These are phyloP conservation scores for Drosophila setosimentum DNA, from an alignment of 2,888 invertebrate species.

Conservation along the genomic window DNA sequence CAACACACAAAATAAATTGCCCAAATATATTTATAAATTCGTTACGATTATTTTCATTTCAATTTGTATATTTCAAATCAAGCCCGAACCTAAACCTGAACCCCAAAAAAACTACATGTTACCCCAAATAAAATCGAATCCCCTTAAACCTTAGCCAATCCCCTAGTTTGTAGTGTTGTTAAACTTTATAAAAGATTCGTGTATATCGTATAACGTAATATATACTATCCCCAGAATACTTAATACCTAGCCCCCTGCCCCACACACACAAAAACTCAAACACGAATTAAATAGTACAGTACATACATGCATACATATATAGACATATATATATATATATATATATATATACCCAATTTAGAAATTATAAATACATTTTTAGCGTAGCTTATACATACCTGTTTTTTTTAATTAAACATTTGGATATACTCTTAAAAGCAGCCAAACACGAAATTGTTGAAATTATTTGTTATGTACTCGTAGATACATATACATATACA, in stretches of 20 bases:
- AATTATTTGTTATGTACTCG: conserved; percentile 13
- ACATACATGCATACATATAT: conserved; percentile 4
- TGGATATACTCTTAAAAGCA: conserved; percentile 10
- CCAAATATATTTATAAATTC: conserved; percentile 16
- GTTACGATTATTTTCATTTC: conserved; percentile 15
- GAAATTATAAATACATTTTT: conserved; percentile 17
- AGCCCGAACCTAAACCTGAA: not conserved
- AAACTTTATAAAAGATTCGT: conserved; percentile 36
- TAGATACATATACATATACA: conserved; percentile 7
- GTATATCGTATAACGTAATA: conserved; percentile 60
- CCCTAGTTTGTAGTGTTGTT: conserved; percentile 64
- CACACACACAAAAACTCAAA: conserved; percentile 11
- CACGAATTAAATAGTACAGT: conserved; percentile 16
- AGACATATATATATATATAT: conserved; percentile 8
- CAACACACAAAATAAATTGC: conserved; percentile 13
- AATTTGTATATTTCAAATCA: conserved; percentile 12
- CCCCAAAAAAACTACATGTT: not conserved
- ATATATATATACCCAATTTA: conserved; percentile 15
- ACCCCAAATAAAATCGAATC: conserved; percentile 2
- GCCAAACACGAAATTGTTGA: conserved; percentile 10
- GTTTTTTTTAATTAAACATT: conserved; percentile 21
- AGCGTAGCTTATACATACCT: conserved; percentile 35
- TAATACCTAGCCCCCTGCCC: conserved; percentile 4
- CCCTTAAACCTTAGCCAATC: conserved; percentile 27
- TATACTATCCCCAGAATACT: conserved; percentile 13